Percentiles rank a stretch among this genome's conserved stretches.
These are phyloP conservation scores for Zosterops japonicus DNA, from an alignment of 2,113 vertebrate genomes.

Conservation along the genomic window DNA sequence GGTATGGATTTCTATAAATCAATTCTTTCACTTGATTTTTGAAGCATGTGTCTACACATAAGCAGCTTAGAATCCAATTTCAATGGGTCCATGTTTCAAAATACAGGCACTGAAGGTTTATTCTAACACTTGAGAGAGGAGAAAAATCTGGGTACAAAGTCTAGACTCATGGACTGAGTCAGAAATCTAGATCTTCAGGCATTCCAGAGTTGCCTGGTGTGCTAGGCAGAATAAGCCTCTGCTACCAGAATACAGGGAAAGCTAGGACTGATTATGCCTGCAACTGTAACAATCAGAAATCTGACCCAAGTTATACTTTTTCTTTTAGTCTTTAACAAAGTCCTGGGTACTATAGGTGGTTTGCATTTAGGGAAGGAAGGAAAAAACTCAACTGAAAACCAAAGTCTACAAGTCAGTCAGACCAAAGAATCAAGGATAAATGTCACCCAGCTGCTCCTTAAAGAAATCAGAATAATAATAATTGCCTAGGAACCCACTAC, in stretches of 20 bases:
- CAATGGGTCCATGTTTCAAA: not conserved
- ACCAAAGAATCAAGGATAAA: not conserved
- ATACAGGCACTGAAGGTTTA: not conserved
- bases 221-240: not conserved
- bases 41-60: not conserved
- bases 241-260: not conserved
- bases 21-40: not conserved
- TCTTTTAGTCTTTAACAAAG: not conserved
- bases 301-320: not conserved
- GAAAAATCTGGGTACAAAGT: not conserved
- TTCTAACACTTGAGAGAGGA: not conserved
- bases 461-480: not conserved
- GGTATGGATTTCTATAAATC: not conserved
- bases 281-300: not conserved
- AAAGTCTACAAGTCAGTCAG: not conserved
- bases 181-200: not conserved
- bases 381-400: not conserved
- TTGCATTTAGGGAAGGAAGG: not conserved
- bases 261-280: not conserved
- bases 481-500: not conserved
- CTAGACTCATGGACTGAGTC: not conserved
- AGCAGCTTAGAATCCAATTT: not conserved
- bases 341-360: not conserved
- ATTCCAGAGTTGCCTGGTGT: not conserved
- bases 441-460: not conserved